Percentiles rank a stretch among this genome's conserved stretches.
These are phyloP conservation scores for Lycodopsis pacificus DNA, from an alignment of 2,797 vertebrate species.

Conservation along the genomic window DNA sequence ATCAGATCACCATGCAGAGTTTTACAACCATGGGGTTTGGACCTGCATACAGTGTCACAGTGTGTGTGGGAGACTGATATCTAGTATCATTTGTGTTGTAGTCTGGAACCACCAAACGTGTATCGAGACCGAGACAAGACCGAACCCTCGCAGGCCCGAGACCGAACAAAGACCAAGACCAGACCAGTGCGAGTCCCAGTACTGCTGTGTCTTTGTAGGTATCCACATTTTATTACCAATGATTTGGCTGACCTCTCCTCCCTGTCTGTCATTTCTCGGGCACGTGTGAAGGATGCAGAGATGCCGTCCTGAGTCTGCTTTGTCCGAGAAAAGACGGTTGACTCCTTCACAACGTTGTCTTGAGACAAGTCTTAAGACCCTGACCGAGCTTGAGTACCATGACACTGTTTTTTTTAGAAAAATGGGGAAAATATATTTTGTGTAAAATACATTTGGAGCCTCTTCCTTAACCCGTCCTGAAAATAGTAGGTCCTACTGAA, in stretches of 20 bases:
- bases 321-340: neutral
- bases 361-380: neutral
- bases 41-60: neutral
- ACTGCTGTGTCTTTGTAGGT: no score
- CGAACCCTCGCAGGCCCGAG: neutral
- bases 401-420: no score
- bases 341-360: neutral
- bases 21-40: neutral
- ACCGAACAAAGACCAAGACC: neutral
- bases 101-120: neutral
- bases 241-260: no score
- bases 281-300: neutral
- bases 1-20: neutral
- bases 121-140: neutral
- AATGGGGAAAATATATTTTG: neutral
- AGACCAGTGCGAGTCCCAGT: no score
- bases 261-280: no score
- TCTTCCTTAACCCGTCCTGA: neutral
- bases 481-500: neutral
- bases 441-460: neutral
- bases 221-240: no score
- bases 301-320: neutral
- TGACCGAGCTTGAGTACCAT: no score
- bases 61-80: neutral
- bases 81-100: neutral